Percentiles rank a stretch among this genome's conserved stretches.
phyloP scores from a whole-genome alignment of 2,113 vertebrate genomes.

The Galeopterus variegatus region DNA sequence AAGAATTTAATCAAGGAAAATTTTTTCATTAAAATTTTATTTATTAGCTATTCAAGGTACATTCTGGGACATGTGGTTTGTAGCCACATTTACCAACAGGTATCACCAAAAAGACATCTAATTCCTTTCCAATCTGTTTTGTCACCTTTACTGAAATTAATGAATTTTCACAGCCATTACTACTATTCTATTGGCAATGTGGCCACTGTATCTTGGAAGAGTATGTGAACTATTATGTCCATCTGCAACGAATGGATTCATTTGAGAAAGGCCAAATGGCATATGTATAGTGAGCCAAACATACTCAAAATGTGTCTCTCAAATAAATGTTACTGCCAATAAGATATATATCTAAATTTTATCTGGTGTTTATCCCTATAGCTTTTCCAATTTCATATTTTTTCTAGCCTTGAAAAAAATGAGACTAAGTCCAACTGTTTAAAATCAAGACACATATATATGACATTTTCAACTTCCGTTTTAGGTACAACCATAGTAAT shows the following conservation, averaged over 20 bases:
- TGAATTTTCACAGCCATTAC: background rate
- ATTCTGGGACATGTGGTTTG: constrained; percentile 13
- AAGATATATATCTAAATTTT: background rate
- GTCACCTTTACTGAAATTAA: background rate
- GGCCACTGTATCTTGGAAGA: background rate
- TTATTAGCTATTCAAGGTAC: constrained; percentile 41
- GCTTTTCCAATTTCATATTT: constrained; percentile 32
- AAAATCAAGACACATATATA: constrained; percentile 20
- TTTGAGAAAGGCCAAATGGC: background rate
- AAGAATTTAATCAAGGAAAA: constrained; percentile 55
- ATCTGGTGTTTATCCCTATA: background rate
- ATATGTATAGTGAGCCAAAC: background rate
- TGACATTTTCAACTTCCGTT: background rate
- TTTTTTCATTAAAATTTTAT: background rate
- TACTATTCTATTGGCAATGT: background rate
- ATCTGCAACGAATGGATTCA: background rate
- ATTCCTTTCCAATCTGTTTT: constrained; percentile 44
- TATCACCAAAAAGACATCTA: constrained; percentile 51
- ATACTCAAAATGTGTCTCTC: constrained; percentile 25
- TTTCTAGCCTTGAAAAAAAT: background rate
- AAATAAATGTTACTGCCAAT: constrained; percentile 11
- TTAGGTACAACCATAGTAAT: constrained; percentile 7
- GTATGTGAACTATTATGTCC: background rate
- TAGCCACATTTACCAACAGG: background rate
- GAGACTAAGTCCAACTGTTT: background rate